A percentile compares a stretch with the other conserved stretches of the same genome.
Evolutionary conservation across 1,140 invertebrate species (phyloP).

Genomic region (Scylla paramamosain): DNA sequence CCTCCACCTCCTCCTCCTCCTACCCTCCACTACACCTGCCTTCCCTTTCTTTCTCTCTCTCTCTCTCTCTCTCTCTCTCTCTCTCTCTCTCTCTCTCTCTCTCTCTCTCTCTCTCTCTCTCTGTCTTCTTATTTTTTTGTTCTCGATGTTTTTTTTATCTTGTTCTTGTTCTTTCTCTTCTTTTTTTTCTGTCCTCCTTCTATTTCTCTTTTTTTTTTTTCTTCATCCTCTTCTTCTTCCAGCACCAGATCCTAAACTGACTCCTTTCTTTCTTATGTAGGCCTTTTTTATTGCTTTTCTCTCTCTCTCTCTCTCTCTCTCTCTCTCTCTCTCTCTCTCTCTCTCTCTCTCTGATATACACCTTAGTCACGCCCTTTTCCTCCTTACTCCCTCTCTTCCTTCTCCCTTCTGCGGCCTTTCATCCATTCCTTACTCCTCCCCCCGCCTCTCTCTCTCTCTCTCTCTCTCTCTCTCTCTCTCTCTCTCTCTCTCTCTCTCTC

Average conservation of each 20-base stretch:
- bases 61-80: neutral
- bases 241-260: too few species aligned
- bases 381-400: neutral
- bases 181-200: too few species aligned
- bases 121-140: too few species aligned
- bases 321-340: neutral
- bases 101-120: neutral
- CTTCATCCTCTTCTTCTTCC: too few species aligned
- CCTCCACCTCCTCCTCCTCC: neutral
- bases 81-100: neutral
- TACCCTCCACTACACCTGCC: neutral
- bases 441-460: too few species aligned
- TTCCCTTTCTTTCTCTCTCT: neutral
- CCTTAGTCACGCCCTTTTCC: too few species aligned
- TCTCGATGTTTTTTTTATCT: too few species aligned
- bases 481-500: neutral
- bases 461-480: too few species aligned
- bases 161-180: neutral
- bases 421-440: neutral
- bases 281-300: neutral
- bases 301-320: too few species aligned
- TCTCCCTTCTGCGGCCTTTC: neutral
- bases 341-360: too few species aligned
- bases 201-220: too few species aligned
- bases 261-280: too few species aligned